A percentile compares a stretch with the other conserved stretches of the same genome.
These are phyloP conservation scores for Myodes glareolus DNA, from an alignment of 2,113 vertebrate genomes.

Conservation along the genomic window DNA sequence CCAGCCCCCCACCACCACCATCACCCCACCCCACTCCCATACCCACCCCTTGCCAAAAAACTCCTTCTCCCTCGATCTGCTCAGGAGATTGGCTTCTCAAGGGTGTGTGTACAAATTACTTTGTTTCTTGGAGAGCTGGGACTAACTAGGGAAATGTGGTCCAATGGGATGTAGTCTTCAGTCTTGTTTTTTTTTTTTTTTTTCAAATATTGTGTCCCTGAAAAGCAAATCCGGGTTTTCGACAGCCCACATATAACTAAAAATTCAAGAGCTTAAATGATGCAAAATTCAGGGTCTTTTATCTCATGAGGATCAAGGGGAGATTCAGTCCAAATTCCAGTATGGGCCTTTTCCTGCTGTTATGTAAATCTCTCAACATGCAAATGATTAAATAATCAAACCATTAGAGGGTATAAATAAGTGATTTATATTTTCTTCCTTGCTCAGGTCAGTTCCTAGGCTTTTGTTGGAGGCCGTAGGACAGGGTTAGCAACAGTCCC, in stretches of 20 bases:
- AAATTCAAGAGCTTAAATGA: slow-evolving; percentile 5
- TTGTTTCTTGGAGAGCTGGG: background rate
- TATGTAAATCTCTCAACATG: slow-evolving; percentile 81
- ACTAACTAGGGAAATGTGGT: background rate
- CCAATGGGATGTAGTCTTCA: background rate
- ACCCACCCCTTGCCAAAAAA: background rate
- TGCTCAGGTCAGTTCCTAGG: slow-evolving; percentile 50
- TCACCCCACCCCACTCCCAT: background rate
- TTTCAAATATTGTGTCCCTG: slow-evolving; percentile 62
- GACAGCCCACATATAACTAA: slow-evolving; percentile 58
- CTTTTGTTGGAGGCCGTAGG: slow-evolving; percentile 17
- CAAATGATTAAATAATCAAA: slow-evolving; percentile 79
- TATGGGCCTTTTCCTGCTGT: slow-evolving; percentile 73
- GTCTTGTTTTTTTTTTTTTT: slow-evolving; percentile 74
- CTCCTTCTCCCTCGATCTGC: background rate
- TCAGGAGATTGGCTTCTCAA: background rate
- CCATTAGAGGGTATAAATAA: slow-evolving; percentile 68
- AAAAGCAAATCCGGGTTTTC: slow-evolving; percentile 67
- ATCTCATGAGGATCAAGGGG: background rate
- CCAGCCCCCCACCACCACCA: background rate
- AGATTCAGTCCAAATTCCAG: slow-evolving; percentile 64
- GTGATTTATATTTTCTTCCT: slow-evolving; percentile 67
- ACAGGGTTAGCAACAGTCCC: slow-evolving; percentile 8
- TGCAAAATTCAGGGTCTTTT: slow-evolving; percentile 24
- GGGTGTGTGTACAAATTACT: background rate